A percentile compares a stretch with the other conserved stretches of the same genome.
phyloP scores from a whole-genome alignment of 2,888 invertebrate genomes.

The Pterobdella sp. region DNA sequence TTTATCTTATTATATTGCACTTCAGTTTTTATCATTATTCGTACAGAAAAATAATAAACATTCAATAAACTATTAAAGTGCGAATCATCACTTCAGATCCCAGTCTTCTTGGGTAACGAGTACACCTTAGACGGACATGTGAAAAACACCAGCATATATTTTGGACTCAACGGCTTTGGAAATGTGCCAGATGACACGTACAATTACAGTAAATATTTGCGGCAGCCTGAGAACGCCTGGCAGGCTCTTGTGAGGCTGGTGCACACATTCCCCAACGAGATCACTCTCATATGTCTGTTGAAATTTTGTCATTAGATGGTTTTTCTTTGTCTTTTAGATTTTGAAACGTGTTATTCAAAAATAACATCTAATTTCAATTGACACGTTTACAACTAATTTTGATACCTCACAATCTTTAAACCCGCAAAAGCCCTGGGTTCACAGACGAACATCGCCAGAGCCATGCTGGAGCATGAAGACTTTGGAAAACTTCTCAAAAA shows the following conservation, averaged over 20 bases:
- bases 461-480: slow-evolving; percentile 26
- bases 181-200: background rate
- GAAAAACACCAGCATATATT: slow-evolving; percentile 1
- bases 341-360: no score
- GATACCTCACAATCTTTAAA: no score
- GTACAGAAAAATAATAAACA: no score
- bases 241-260: background rate
- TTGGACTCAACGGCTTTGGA: background rate
- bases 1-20: no score
- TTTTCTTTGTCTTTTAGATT: no score
- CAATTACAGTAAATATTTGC: background rate
- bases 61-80: no score
- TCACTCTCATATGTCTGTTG: slow-evolving; percentile 15
- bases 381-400: no score
- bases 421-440: slow-evolving; percentile 35
- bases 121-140: background rate
- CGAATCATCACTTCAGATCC: slow-evolving; percentile 3
- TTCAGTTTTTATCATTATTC: no score
- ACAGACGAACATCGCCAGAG: slow-evolving; percentile 34
- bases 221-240: slow-evolving; percentile 1
- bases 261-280: background rate
- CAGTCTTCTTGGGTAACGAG: background rate
- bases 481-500: slow-evolving; percentile 32
- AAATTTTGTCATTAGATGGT: no score
- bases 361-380: no score